These are phyloP conservation scores for Xyliphius kryptos DNA, from an alignment of 2,113 vertebrate genomes.

Conservation along the genomic window DNA sequence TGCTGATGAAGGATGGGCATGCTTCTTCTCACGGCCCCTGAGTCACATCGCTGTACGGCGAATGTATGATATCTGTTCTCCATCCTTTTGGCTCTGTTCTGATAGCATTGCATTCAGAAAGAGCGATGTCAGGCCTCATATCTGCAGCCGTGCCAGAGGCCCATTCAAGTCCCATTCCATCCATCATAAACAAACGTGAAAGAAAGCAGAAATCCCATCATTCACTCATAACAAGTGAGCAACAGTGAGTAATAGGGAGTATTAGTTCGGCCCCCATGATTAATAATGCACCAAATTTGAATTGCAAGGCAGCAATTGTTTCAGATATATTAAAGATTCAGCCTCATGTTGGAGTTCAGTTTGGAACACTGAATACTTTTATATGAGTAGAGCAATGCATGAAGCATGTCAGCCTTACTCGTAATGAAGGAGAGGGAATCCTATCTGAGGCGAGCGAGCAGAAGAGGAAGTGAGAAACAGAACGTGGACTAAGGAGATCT, in stretches of 20 bases:
- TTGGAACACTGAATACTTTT: slow-evolving; percentile 37
- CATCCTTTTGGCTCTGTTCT: slow-evolving; percentile 40
- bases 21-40: slow-evolving; percentile 18
- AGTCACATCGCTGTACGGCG: slow-evolving; percentile 26
- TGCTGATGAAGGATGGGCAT: slow-evolving; percentile 37
- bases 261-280: slow-evolving; percentile 25
- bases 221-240: slow-evolving; percentile 37
- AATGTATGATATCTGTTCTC: slow-evolving; percentile 41
- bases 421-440: slow-evolving; percentile 25
- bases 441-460: slow-evolving; percentile 17
- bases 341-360: slow-evolving; percentile 30
- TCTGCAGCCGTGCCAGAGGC: slow-evolving; percentile 42
- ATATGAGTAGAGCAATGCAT: slow-evolving; percentile 36
- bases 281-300: slow-evolving; percentile 19
- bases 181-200: slow-evolving; percentile 41
- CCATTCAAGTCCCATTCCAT: slow-evolving; percentile 40
- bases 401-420: slow-evolving; percentile 42
- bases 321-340: background rate
- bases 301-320: background rate
- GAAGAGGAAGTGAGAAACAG: slow-evolving; percentile 48
- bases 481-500: slow-evolving; percentile 83
- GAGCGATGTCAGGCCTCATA: slow-evolving; percentile 42
- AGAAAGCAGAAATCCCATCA: slow-evolving; percentile 35
- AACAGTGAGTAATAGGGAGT: slow-evolving; percentile 26
- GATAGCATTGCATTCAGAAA: slow-evolving; percentile 46